phyloP scores from a whole-genome alignment of 2,797 vertebrate genomes.

The Cyprinella venusta region DNA sequence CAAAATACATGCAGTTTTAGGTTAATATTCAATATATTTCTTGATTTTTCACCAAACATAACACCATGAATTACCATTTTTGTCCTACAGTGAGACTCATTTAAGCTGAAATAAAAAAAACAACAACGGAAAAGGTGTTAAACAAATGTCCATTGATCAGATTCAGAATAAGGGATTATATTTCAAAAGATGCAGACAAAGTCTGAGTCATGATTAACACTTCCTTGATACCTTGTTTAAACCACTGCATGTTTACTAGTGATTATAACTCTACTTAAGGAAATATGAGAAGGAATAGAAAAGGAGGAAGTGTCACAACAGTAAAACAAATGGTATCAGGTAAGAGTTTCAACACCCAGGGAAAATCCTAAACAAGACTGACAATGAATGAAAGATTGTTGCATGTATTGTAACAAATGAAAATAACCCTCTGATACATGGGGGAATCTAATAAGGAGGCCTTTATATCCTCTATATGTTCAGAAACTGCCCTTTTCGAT shows the following conservation, averaged over 20 bases:
- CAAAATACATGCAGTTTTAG: slow-evolving; percentile 42
- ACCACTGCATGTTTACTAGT: background rate
- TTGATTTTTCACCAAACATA: background rate
- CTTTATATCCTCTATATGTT: background rate
- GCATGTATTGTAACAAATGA: background rate
- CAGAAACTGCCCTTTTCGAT: background rate
- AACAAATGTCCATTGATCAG: slow-evolving; percentile 3
- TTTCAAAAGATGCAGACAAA: background rate
- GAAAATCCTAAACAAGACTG: slow-evolving; percentile 20
- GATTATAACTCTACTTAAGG: background rate
- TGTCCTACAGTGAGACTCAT: slow-evolving; percentile 47
- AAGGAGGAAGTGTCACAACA: slow-evolving; percentile 2
- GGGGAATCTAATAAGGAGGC: background rate
- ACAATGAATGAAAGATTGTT: slow-evolving; percentile 2
- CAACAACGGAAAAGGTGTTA: slow-evolving; percentile 12
- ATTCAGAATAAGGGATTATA: background rate
- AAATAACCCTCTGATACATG: background rate
- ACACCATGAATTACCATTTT: slow-evolving; percentile 44
- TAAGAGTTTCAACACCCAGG: slow-evolving; percentile 15
- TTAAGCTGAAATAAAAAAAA: slow-evolving; percentile 56
- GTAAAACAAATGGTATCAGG: slow-evolving; percentile 2
- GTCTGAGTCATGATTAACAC: background rate
- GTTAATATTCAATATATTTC: slow-evolving; percentile 29
- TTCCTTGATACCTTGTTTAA: slow-evolving; percentile 11
- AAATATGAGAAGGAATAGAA: background rate